A percentile compares a stretch with the other conserved stretches of the same genome.
Evolutionary conservation across 2,797 vertebrate species (phyloP).

Genomic region (Syngnathus rostellatus): DNA sequence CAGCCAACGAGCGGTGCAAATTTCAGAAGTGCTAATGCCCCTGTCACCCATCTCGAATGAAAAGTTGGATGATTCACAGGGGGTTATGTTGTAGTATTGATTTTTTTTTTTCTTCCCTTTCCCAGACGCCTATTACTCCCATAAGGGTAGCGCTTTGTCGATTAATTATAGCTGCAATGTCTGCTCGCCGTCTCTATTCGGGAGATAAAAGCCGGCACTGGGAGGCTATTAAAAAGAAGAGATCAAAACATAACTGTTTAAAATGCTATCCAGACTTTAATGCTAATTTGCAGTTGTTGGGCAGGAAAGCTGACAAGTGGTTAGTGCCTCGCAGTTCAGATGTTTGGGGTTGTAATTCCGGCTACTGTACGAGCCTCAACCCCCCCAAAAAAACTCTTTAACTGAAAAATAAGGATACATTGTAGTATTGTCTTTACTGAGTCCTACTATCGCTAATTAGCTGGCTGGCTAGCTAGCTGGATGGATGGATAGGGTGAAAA

Average conservation of each 20-base stretch:
- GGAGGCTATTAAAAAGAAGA: slow-evolving; percentile 9
- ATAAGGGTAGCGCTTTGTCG: slow-evolving; percentile 24
- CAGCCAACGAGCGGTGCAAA: slow-evolving; percentile 10
- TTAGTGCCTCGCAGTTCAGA: too few species aligned
- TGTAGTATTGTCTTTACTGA: too few species aligned
- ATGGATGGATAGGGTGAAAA: neutral
- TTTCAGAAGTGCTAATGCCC: slow-evolving; percentile 16
- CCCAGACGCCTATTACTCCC: slow-evolving; percentile 25
- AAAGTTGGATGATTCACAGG: slow-evolving; percentile 20
- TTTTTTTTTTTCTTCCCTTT: slow-evolving; percentile 16
- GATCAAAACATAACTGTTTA: slow-evolving; percentile 16
- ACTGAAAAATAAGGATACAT: too few species aligned
- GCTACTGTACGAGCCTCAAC: too few species aligned
- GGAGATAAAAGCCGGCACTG: slow-evolving; percentile 17
- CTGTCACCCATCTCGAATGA: slow-evolving; percentile 20
- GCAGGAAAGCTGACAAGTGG: neutral
- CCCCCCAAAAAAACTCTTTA: too few species aligned
- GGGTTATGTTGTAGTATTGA: slow-evolving; percentile 25
- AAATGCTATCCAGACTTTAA: slow-evolving; percentile 9
- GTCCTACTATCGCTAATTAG: too few species aligned
- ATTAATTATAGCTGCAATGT: slow-evolving; percentile 38
- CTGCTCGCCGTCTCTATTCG: slow-evolving; percentile 13
- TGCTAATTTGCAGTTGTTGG: neutral
- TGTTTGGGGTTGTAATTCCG: too few species aligned
- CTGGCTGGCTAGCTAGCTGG: too few species aligned